phyloP scores from a whole-genome alignment of 2,888 invertebrate genomes.

The Chouioia cunea region DNA sequence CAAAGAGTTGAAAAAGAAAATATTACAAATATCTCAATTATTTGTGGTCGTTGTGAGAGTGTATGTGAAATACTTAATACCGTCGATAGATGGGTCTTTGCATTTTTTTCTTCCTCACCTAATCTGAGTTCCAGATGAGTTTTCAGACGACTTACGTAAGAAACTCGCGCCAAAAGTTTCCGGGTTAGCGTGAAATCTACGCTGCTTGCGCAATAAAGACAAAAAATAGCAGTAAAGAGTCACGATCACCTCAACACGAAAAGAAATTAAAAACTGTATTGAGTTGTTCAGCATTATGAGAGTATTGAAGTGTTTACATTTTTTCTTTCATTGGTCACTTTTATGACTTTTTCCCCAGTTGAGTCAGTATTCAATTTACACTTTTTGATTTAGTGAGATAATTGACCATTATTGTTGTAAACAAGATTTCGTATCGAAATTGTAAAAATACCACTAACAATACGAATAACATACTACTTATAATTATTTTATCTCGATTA shows the following conservation, averaged over 20 bases:
- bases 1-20: neutral
- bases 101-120: constrained; percentile 44
- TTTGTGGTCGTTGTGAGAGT: neutral
- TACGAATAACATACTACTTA: no score
- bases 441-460: no score
- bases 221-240: constrained; percentile 16
- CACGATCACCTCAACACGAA: neutral
- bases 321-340: constrained; percentile 10
- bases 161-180: constrained; percentile 57
- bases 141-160: constrained; percentile 60
- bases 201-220: constrained; percentile 7
- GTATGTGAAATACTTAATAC: constrained; percentile 45
- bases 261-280: constrained; percentile 30
- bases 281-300: constrained; percentile 1
- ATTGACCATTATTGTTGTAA: neutral
- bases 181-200: constrained; percentile 56
- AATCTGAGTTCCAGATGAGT: constrained; percentile 66
- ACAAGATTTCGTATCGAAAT: neutral
- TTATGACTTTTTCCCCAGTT: neutral
- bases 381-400: neutral
- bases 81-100: constrained; percentile 43
- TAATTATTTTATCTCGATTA: no score
- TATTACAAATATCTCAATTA: neutral
- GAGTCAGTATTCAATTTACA: constrained; percentile 1
- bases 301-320: constrained; percentile 16